Conservation (phyloP, 1,140 invertebrate genomes). For the Panulirus ornatus region DNA sequence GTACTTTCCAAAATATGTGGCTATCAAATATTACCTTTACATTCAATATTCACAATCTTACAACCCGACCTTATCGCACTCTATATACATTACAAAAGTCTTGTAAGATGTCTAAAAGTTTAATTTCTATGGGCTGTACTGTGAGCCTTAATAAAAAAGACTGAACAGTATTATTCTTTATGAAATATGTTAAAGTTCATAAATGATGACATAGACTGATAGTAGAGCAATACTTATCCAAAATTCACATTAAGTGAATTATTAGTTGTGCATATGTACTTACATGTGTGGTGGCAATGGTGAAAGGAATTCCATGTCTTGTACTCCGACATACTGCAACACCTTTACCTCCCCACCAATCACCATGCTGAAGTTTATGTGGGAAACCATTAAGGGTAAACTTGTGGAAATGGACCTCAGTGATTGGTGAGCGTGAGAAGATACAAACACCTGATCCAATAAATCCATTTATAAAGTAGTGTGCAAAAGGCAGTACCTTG, state of each 20-base stretch:
- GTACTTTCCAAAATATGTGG: no score
- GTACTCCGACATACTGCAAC: slow-evolving; percentile 15
- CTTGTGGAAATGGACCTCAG: slow-evolving; percentile 43
- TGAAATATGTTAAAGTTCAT: no score
- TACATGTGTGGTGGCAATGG: slow-evolving; percentile 52
- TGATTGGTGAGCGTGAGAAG: slow-evolving; percentile 51
- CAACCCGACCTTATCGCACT: no score
- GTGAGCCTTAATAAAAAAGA: not conserved
- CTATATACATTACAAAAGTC: no score
- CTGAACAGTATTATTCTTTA: no score
- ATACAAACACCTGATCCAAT: slow-evolving; percentile 48
- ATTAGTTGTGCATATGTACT: not conserved
- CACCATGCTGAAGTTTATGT: slow-evolving; percentile 47
- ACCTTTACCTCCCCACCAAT: slow-evolving; percentile 60
- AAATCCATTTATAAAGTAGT: slow-evolving; percentile 42
- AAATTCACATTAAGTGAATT: not conserved
- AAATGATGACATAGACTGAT: no score
- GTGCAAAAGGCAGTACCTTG: slow-evolving; percentile 36
- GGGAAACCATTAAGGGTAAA: slow-evolving; percentile 62
- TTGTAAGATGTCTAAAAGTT: no score
- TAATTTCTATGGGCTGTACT: not conserved
- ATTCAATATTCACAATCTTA: no score
- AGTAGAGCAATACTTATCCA: no score
- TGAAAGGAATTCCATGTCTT: slow-evolving; percentile 27
- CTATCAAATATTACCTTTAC: no score